phyloP scores from a whole-genome alignment of 2,797 vertebrate species.

The Orientallactaga sibirica region DNA sequence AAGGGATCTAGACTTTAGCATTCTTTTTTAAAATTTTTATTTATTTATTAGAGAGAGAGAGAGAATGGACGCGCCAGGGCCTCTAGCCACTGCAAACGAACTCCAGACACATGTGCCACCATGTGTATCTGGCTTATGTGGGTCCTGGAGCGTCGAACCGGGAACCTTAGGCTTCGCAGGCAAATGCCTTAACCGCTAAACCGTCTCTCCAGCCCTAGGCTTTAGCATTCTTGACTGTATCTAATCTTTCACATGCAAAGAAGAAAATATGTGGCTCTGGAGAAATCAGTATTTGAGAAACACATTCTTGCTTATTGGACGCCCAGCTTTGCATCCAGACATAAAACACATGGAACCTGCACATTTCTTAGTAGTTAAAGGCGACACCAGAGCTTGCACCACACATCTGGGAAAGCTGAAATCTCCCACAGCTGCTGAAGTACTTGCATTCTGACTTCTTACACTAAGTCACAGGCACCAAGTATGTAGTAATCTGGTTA shows the following conservation, averaged over 20 bases:
- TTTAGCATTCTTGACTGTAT: neutral
- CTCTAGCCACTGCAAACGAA: no score
- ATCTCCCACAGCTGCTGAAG: conserved; percentile 38
- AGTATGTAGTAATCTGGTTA: neutral
- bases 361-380: conserved; percentile 10
- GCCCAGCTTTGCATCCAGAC: neutral
- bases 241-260: neutral
- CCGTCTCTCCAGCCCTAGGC: neutral
- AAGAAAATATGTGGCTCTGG: neutral
- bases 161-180: no score
- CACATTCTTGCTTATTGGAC: conserved; percentile 10
- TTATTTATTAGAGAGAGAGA: no score
- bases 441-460: conserved; percentile 28
- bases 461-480: neutral
- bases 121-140: no score
- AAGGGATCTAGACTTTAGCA: neutral
- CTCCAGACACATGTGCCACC: no score
- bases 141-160: no score
- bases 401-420: neutral
- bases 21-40: neutral
- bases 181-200: no score
- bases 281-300: conserved; percentile 23
- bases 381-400: neutral
- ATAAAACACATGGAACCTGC: neutral
- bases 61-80: no score